Evolutionary conservation across 2,888 invertebrate species (phyloP).

Genomic region (Eilema griseolum): DNA sequence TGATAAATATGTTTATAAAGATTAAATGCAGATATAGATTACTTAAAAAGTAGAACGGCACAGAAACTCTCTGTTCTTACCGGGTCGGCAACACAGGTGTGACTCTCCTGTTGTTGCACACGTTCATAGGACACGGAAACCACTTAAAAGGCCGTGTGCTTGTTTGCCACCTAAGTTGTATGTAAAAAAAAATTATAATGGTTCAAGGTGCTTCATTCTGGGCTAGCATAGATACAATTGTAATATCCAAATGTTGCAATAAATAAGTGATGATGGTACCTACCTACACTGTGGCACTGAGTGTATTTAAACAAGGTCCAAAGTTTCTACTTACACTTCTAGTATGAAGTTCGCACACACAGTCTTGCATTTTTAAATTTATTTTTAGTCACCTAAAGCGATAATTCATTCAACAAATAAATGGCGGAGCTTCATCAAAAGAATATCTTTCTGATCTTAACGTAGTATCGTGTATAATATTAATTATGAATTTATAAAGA

Average conservation of each 20-base stretch:
- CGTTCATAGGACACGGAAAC: too few relatives aligned
- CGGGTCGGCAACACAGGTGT: too few relatives aligned
- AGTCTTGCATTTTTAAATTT: slow-evolving; percentile 60
- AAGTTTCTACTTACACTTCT: slow-evolving; percentile 68
- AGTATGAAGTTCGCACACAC: slow-evolving; percentile 69
- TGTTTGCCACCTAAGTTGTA: too few relatives aligned
- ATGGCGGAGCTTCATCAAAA: slow-evolving; percentile 76
- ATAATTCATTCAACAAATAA: slow-evolving; percentile 78
- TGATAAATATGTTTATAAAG: too few relatives aligned
- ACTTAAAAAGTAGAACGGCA: too few relatives aligned
- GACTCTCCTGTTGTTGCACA: too few relatives aligned
- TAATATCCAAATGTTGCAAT: slow-evolving; percentile 65
- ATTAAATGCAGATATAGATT: neutral
- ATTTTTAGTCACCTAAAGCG: slow-evolving; percentile 59
- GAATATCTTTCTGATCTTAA: slow-evolving; percentile 67
- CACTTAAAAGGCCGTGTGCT: too few relatives aligned
- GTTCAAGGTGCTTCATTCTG: slow-evolving; percentile 35
- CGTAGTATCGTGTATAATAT: slow-evolving; percentile 55
- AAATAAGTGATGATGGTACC: slow-evolving; percentile 65
- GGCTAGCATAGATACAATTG: slow-evolving; percentile 61
- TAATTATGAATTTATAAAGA: slow-evolving; percentile 60
- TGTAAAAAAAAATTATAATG: slow-evolving; percentile 30
- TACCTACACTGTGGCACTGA: slow-evolving; percentile 58
- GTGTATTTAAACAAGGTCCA: slow-evolving; percentile 61
- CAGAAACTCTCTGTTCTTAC: too few relatives aligned